Base-by-base conservation (phyloP, 2,888 invertebrate species). In the Melanchra persicariae region DNA sequence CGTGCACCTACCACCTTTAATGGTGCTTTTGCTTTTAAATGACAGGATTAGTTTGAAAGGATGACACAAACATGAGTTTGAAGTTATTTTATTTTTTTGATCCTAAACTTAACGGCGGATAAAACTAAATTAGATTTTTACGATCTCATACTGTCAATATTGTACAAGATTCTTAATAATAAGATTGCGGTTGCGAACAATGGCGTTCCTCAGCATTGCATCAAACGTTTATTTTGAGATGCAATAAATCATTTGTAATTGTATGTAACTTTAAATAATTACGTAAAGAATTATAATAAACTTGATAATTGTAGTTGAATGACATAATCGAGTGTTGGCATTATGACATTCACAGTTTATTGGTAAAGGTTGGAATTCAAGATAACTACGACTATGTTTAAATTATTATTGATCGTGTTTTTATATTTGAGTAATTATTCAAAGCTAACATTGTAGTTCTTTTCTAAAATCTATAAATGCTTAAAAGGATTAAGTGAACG, bases 281-380 rank as follows among this genome's bases (percentile, higher is more conserved):
- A 83, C 69, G 70, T 52, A 65, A 69, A 69, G 57, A 83, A 74
- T 71, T 74, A 54, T 80, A 80, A 80, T 83, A 66, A 63, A 65
- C 63, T 70, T 80, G 34, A 67, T 61, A 58, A 60, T 37, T 76
- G 47, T 61, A 62, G 72, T 75, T 79, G 74, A 82, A 75, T 83
- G 81, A 83, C 83, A 81, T 81, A 81, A 81, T 83, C 83, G 24
- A 74, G 65, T 83, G 60, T 64, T 80, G 55, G 22, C 22, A 64
- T 47, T 70, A 79, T 74, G 60, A 64, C 51, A 60, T 49, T 79
- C 55, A 64, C 40, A 61, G 57, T 74, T 69, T 79, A 79, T 78
- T 73, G 26, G 47, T 47, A 64, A 63, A 77, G 54, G 60, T 77
- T 60, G 37, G 57, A 67, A 70, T 79, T 77, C 24, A 64, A 55